Percentiles rank a stretch among this genome's conserved stretches.
These are phyloP conservation scores for Elymnias hypermnestra DNA, from an alignment of 1,140 invertebrate species.

Conservation along the genomic window DNA sequence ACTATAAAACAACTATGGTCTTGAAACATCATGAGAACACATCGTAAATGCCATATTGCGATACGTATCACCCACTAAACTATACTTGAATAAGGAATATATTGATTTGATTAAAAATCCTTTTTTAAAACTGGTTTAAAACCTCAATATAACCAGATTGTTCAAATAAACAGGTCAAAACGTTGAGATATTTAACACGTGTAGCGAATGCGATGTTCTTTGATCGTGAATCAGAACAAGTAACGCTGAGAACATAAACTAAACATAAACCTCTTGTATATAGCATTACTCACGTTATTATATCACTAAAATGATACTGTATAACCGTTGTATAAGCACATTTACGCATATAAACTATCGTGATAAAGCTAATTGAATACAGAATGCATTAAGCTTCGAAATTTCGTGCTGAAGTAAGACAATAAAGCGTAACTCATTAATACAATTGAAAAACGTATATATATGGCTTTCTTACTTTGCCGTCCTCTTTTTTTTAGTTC, in stretches of 20 bases:
- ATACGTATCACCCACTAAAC: constrained; percentile 56
- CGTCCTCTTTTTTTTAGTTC: too few species aligned
- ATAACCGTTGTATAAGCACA: neutral
- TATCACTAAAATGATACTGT: neutral
- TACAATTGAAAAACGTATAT: too few species aligned
- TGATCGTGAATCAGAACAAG: neutral
- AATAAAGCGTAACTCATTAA: too few species aligned
- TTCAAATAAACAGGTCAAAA: neutral
- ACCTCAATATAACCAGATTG: too few species aligned
- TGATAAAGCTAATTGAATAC: neutral
- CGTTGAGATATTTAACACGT: neutral
- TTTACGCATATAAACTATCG: neutral
- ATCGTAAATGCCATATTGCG: constrained; percentile 53
- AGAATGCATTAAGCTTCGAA: too few species aligned
- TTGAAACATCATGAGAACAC: constrained; percentile 27
- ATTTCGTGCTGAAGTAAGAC: too few species aligned
- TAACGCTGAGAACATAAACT: neutral
- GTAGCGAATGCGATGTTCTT: neutral
- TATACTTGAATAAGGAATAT: too few species aligned
- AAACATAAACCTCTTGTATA: neutral
- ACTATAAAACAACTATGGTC: too few species aligned
- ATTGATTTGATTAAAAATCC: too few species aligned
- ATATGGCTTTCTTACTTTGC: too few species aligned
- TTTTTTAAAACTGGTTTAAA: too few species aligned
- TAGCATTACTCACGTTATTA: neutral